Evolutionary conservation across 2,113 vertebrate species (phyloP).

Genomic region (Antidorcas marsupialis): DNA sequence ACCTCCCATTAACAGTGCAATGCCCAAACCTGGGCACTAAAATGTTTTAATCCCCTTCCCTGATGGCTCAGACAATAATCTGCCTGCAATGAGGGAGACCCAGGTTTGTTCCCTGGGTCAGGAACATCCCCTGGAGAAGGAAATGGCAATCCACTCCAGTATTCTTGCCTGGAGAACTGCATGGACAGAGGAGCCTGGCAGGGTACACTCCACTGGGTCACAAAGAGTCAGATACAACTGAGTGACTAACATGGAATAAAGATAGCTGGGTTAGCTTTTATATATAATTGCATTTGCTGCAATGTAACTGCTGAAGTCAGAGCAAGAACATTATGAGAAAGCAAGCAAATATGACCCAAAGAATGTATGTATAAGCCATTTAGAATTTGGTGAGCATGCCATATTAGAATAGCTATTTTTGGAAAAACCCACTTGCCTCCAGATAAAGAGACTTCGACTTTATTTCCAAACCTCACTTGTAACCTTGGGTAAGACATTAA

Average conservation of each 20-base stretch:
- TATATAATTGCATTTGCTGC: constrained; percentile 13
- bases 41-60: constrained; percentile 11
- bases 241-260: background rate
- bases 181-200: background rate
- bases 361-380: background rate
- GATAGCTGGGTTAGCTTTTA: background rate
- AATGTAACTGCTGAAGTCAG: background rate
- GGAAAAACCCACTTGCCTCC: background rate
- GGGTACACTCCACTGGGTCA: background rate
- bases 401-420: constrained; percentile 21
- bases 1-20: background rate
- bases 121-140: background rate
- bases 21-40: background rate
- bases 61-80: background rate
- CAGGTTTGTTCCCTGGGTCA: background rate
- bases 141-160: background rate
- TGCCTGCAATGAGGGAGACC: background rate
- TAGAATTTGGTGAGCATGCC: background rate
- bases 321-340: background rate
- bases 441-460: background rate
- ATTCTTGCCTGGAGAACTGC: background rate
- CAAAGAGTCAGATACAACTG: background rate
- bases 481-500: background rate
- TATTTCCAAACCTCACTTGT: background rate
- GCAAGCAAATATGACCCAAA: constrained; percentile 17